Base-by-base conservation (phyloP, 1,140 invertebrate species). In the Drosophila nebulosa region DNA sequence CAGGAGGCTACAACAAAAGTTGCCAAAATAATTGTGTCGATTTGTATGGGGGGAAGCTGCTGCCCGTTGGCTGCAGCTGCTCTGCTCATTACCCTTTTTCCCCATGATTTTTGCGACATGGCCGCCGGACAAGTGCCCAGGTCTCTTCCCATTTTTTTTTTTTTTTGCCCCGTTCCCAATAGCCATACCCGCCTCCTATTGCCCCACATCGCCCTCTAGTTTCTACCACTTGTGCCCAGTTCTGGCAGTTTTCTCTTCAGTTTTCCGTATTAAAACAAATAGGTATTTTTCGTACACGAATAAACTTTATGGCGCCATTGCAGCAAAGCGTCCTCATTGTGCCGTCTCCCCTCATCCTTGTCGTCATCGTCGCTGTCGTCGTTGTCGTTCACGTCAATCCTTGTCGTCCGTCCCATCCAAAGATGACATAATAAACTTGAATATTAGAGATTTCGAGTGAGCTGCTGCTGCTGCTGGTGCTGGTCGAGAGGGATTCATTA, bases 1-100 rank as follows among this genome's bases (percentile, higher is more conserved):
- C 30, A 32, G 32, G 39, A 30, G 10, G 10, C 42, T 21, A 46
- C 18, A 46, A 46, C 39, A 46, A 46, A 46, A 46, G 16, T 53
- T 59, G 50, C 58, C 69, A 32, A 85, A 85, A 86, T 85, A 86
- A 85, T 85, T 86, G 67, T 73, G 81, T 86, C 74, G 78, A 85
- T 85, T 85, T 86, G 53, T 65, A 77, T 74, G 80, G 39, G 39
- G 7, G 10, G 16, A 35, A 46, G 69, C 62, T 74, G n/a, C n/a
- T 79, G 75, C 62, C 70, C 55, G 42, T 71, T 70, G 73, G 76
- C 57, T 75, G 76, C 69, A 75, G 39, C 32, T 69, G 50, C 55
- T 72, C 26, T 69, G 50, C 55, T 72, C 81, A 74, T 85, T 84
- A 84, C 79, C 79, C 79, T 79, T 84, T 84, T 64, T 58, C 39